phyloP scores from a whole-genome alignment of 2,113 vertebrate species.

The Brachyhypopomus occidentalis region DNA sequence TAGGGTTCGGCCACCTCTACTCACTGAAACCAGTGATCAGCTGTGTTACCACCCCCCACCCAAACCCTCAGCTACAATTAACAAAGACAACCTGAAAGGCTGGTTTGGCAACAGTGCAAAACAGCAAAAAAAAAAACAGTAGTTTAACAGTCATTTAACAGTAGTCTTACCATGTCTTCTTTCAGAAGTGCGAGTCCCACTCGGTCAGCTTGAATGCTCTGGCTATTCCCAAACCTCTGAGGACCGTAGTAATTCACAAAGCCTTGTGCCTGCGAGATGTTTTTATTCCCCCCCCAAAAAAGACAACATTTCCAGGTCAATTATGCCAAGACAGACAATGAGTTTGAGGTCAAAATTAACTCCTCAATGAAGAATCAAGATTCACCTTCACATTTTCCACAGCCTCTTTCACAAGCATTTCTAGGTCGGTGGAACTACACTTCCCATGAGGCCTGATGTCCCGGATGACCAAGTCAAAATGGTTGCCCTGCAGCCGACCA shows the following conservation, averaged over 20 bases:
- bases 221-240: conserved; percentile 82
- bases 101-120: too few species aligned
- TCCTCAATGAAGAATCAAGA: not conserved
- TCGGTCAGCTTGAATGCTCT: conserved; percentile 77
- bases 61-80: too few species aligned
- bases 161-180: conserved; percentile 74
- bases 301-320: not conserved
- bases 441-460: conserved; percentile 74
- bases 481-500: conserved; percentile 89
- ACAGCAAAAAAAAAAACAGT: too few species aligned
- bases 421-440: conserved; percentile 62
- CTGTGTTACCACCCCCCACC: too few species aligned
- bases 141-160: not conserved
- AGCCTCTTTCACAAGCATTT: conserved; percentile 81
- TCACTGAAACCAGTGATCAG: too few species aligned
- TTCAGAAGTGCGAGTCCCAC: conserved; percentile 83
- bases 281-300: too few species aligned
- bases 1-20: too few species aligned
- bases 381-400: conserved; percentile 84
- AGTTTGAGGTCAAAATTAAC: not conserved
- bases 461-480: conserved; percentile 87
- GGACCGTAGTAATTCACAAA: conserved; percentile 86
- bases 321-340: not conserved
- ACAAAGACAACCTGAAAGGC: too few species aligned
- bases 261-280: conserved; percentile 72